Percentiles rank a stretch among this genome's conserved stretches.
phyloP scores from a whole-genome alignment of 2,113 vertebrate species.

The Pimephales promelas region DNA sequence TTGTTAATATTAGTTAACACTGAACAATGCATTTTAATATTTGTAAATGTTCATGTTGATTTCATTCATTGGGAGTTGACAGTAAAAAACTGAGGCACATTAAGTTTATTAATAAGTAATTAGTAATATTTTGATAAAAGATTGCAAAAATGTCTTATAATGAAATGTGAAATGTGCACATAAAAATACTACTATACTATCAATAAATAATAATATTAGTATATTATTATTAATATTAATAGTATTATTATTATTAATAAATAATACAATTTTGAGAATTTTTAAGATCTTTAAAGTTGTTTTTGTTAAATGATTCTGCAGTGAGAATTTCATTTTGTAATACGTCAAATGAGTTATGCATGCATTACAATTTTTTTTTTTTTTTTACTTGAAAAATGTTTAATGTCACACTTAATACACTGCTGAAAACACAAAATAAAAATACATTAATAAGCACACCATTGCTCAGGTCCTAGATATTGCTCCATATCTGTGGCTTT shows the following conservation, averaged over 20 bases:
- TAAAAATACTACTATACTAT: neutral
- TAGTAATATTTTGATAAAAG: too few species aligned
- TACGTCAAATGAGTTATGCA: neutral
- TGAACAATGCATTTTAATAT: too few species aligned
- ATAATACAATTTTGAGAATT: neutral
- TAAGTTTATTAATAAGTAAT: too few species aligned
- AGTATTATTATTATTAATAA: neutral
- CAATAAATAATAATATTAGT: too few species aligned
- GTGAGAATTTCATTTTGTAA: neutral
- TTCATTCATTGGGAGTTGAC: too few species aligned
- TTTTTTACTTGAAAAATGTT: too few species aligned
- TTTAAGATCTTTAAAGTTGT: neutral
- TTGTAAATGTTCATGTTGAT: too few species aligned
- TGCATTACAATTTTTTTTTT: neutral
- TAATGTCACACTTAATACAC: neutral
- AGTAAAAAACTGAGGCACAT: too few species aligned
- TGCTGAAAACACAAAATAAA: neutral
- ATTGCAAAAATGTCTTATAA: too few species aligned
- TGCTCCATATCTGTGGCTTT: constrained; percentile 25
- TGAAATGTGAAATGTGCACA: neutral
- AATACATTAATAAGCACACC: neutral
- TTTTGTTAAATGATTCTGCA: neutral
- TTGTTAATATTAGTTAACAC: too few species aligned
- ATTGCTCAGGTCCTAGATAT: neutral
- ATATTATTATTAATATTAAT: too few species aligned